Base-by-base conservation (phyloP, 2,113 vertebrate species). In the Tylochromis polylepis region DNA sequence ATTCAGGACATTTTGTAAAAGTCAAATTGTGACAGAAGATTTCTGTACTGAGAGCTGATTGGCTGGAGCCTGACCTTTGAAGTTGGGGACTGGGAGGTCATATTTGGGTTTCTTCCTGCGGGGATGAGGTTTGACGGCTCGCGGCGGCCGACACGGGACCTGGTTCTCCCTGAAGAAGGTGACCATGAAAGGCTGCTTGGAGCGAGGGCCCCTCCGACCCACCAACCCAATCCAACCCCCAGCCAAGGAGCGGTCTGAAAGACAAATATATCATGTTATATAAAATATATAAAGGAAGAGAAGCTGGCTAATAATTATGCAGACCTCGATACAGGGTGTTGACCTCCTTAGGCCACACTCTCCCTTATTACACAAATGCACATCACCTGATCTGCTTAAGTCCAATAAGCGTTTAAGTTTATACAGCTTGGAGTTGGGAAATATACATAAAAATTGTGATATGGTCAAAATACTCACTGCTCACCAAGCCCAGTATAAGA, bases 161-260 rank as follows among this genome's bases (percentile, higher is more conserved):
- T 96, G 91, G 79, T 93, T 97, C 10, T 96, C 97, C 43, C 97
- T 96, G 96, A 98, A 99, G 90, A 99, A 99, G 0, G 98, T 99
- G 94, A 99, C 98, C 97, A 99, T 96, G 94, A 99, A 99, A 34
- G 98, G 98, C 83, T 99, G 98, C 89, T 97, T 98, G 93, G 98
- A 97, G 22, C 96, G 97, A 1, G 97, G 97, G 0, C 97, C 98
- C 1, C 95, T 89, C 59, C 96, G 97, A 1, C 98, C 98, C 94
- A 99, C 90, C 89, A 99, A 77, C 81, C 98, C 98, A 0, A 97
- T 98, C 8, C 96, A 97, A 55, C 97, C 96, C 0, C 98, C 97
- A 9, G 98, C 97, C 1, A 98, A 90, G 0, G 98, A 98, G 89
- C 92, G 97, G 43, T 98, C 98, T 98, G 96, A 27, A 29, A 16